Percentiles rank a stretch among this genome's conserved stretches.
phyloP scores from a whole-genome alignment of 1,140 invertebrate species.

The Asobara japonica region DNA sequence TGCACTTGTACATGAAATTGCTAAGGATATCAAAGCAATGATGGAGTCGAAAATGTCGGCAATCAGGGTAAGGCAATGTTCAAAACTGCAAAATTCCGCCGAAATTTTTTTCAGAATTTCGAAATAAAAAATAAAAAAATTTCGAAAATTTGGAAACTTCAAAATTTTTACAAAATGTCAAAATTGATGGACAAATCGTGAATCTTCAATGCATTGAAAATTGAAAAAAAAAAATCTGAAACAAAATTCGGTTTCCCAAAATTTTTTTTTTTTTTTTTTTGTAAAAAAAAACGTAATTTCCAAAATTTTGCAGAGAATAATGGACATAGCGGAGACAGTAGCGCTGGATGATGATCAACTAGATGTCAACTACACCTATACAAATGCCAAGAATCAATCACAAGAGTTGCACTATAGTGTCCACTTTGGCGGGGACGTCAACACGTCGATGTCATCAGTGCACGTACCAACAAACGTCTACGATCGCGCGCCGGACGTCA shows the following conservation, averaged over 20 bases:
- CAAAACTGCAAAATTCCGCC: no score
- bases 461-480: slow-evolving; percentile 97
- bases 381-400: slow-evolving; percentile 76
- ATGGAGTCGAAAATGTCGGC: slow-evolving; percentile 86
- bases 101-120: no score
- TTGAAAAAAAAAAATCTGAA: no score
- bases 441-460: slow-evolving; percentile 86
- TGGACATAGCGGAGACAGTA: slow-evolving; percentile 82
- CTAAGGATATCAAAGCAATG: slow-evolving; percentile 82
- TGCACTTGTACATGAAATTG: slow-evolving; percentile 78
- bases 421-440: slow-evolving; percentile 86
- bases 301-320: slow-evolving; percentile 71
- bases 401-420: slow-evolving; percentile 74
- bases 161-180: no score
- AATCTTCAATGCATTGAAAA: no score
- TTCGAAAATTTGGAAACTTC: not conserved
- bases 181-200: no score
- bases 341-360: slow-evolving; percentile 73
- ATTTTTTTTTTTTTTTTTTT: not conserved
- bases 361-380: slow-evolving; percentile 76
- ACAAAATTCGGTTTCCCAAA: not conserved
- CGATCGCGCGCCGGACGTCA: slow-evolving; percentile 71
- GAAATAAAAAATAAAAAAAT: not conserved
- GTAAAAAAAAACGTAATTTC: not conserved
- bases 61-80: slow-evolving; percentile 78